Evolutionary conservation across 2,113 vertebrate genomes (phyloP).

Genomic region (Cyanoliseus patagonus): DNA sequence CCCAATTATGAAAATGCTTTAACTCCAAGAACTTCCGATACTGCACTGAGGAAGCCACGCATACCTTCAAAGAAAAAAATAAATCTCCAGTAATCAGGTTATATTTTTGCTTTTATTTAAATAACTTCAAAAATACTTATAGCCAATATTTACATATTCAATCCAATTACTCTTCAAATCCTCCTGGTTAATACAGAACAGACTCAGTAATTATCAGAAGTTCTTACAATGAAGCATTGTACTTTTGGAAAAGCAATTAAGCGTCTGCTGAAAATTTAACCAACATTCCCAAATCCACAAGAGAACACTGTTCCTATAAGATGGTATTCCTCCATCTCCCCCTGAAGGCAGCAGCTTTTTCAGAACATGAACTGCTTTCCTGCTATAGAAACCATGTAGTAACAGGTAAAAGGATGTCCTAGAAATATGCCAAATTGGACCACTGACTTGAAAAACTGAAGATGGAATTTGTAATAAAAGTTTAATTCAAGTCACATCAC

Average conservation of each 20-base stretch:
- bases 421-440: neutral
- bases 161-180: neutral
- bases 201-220: neutral
- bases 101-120: slow-evolving; percentile 1
- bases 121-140: neutral
- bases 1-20: neutral
- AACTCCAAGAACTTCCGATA: neutral
- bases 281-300: neutral
- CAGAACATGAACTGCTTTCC: neutral
- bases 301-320: neutral
- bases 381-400: neutral
- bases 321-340: neutral
- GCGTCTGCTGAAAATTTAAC: neutral
- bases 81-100: neutral
- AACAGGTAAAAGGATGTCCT: neutral
- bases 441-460: neutral
- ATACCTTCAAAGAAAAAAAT: neutral
- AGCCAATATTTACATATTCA: neutral
- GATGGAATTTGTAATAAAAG: neutral
- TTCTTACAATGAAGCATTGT: neutral
- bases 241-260: neutral
- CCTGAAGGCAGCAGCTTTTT: neutral
- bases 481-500: neutral
- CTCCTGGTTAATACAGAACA: neutral
- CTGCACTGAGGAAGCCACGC: neutral